A percentile compares a stretch with the other conserved stretches of the same genome.
phyloP scores from a whole-genome alignment of 2,113 vertebrate species.

The Zootoca vivipara region DNA sequence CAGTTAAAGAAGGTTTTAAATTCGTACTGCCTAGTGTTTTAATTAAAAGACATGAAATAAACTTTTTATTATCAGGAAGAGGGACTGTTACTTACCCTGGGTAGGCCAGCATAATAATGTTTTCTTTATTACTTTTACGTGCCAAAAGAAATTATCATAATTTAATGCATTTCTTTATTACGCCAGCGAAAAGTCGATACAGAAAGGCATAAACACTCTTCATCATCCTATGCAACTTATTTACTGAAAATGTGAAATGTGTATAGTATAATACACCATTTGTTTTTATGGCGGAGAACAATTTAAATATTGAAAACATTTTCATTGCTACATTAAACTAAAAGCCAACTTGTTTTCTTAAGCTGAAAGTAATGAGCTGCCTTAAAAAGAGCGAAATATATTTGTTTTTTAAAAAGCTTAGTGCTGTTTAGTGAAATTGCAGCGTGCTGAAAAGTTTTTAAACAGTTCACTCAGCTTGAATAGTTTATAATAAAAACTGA shows the following conservation, averaged over 20 bases:
- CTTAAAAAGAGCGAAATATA: background rate
- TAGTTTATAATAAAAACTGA: background rate
- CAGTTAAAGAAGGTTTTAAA: background rate
- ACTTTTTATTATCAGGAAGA: background rate
- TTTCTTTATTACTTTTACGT: constrained; percentile 3
- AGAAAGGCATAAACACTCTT: background rate
- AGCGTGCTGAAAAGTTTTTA: background rate
- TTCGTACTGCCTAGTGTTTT: background rate
- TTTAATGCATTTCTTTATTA: constrained; percentile 5
- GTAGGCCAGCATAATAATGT: background rate
- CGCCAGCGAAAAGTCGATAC: background rate
- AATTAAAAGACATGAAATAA: constrained; percentile 18
- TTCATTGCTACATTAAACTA: constrained; percentile 7
- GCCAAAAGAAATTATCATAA: background rate
- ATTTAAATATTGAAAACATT: constrained; percentile 19
- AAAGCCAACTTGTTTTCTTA: constrained; percentile 2
- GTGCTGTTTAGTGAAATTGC: background rate
- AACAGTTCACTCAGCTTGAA: background rate
- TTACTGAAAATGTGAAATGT: background rate
- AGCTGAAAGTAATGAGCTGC: constrained; percentile 14
- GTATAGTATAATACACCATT: constrained; percentile 7
- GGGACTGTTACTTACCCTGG: background rate
- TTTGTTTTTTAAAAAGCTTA: background rate
- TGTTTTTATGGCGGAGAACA: constrained; percentile 18
- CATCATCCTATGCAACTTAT: background rate